A percentile compares a stretch with the other conserved stretches of the same genome.
These are phyloP conservation scores for Platypus cylindrus DNA, from an alignment of 2,888 invertebrate species.

Conservation along the genomic window DNA sequence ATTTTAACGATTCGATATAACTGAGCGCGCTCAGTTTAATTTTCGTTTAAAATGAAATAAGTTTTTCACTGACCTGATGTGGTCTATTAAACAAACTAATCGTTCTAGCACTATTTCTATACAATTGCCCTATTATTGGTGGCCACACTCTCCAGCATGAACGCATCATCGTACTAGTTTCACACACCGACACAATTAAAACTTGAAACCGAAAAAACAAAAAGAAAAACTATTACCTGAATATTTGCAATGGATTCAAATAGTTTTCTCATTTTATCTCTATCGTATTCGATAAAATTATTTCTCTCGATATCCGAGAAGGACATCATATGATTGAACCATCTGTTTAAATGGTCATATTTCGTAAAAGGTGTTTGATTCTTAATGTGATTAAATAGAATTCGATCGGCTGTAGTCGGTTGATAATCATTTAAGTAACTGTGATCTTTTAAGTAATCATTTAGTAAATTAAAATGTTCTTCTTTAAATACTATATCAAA, in stretches of 20 bases:
- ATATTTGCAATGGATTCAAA: conserved; percentile 20
- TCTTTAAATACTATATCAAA: conserved; percentile 11
- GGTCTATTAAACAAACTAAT: conserved; percentile 23
- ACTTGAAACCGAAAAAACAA: conserved; percentile 22
- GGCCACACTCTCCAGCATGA: conserved; percentile 27
- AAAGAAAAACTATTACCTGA: conserved; percentile 24
- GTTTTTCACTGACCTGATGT: conserved; percentile 33
- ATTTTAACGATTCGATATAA: too few species aligned
- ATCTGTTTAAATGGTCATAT: conserved; percentile 39
- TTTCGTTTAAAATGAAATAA: conserved; percentile 24
- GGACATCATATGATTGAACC: conserved; percentile 50
- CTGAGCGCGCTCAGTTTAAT: too few species aligned
- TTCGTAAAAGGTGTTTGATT: conserved; percentile 3
- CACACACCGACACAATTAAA: conserved; percentile 16
- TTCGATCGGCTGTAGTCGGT: conserved; percentile 41
- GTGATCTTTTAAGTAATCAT: conserved; percentile 38
- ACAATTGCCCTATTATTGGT: conserved; percentile 25
- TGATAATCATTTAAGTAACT: conserved; percentile 46
- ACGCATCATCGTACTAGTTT: conserved; percentile 10
- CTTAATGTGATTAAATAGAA: conserved; percentile 24
- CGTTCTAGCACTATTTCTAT: conserved; percentile 20
- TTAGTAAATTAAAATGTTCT: conserved; percentile 20
- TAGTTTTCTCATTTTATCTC: conserved; percentile 34
- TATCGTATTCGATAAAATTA: conserved; percentile 33
- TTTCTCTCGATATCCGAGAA: conserved; percentile 40